Evolutionary conservation across 2,797 vertebrate species (phyloP).

Genomic region (Otus scops): DNA sequence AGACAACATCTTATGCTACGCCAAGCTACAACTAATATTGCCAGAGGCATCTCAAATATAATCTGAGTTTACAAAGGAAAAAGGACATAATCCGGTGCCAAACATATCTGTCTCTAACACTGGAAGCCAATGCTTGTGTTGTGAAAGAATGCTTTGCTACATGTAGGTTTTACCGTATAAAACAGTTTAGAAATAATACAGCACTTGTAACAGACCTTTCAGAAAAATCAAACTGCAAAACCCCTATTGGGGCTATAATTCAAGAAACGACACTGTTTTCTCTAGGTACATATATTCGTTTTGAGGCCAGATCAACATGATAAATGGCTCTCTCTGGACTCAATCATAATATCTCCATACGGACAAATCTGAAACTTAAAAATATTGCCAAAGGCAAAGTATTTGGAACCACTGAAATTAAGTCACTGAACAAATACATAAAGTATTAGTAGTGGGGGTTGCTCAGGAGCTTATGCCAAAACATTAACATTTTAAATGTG

Average conservation of each 20-base stretch:
- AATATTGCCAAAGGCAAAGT: slow-evolving; percentile 25
- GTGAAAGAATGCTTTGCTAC: neutral
- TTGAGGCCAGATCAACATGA: slow-evolving; percentile 9
- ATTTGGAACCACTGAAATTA: slow-evolving; percentile 51
- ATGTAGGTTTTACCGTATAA: neutral
- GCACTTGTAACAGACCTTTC: neutral
- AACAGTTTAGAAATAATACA: neutral
- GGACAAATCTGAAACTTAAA: slow-evolving; percentile 35
- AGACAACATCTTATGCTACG: neutral
- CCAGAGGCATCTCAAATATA: neutral
- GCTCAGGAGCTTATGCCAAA: slow-evolving; percentile 20
- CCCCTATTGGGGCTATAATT: neutral
- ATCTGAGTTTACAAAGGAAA: neutral
- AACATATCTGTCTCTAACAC: neutral
- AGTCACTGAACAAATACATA: slow-evolving; percentile 40
- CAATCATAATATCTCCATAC: neutral
- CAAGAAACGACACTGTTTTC: slow-evolving; percentile 42
- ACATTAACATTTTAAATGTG: slow-evolving; percentile 22
- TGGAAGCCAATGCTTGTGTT: neutral
- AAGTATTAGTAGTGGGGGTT: slow-evolving; percentile 7
- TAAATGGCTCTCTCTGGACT: slow-evolving; percentile 10
- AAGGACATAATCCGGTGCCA: neutral
- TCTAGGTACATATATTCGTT: slow-evolving; percentile 15
- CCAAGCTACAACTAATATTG: neutral
- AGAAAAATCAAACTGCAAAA: slow-evolving; percentile 1